Evolutionary conservation across 2,888 invertebrate species (phyloP).

Genomic region (Lumbricus terrestris): DNA sequence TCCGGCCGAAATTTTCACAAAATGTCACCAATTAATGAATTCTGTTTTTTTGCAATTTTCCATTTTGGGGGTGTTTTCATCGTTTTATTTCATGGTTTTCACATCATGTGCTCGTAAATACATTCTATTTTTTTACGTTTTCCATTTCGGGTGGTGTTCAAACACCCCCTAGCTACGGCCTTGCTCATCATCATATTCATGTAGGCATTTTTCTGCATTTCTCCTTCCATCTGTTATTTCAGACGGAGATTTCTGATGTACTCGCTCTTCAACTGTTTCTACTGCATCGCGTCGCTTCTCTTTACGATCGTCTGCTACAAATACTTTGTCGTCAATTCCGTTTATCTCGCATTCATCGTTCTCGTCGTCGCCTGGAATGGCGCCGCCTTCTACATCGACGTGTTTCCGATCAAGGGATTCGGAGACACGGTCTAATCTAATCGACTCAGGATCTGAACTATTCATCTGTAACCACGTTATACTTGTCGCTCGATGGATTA

Average conservation of each 20-base stretch:
- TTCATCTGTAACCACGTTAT: neutral
- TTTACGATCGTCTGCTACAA: conserved; percentile 44
- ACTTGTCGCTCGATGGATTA: no score
- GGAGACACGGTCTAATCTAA: neutral
- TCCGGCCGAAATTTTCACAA: no score
- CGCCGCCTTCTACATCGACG: conserved; percentile 51
- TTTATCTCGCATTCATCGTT: conserved; percentile 41
- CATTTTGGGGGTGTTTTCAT: no score
- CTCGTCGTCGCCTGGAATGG: conserved; percentile 46
- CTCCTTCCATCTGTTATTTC: conserved; percentile 28
- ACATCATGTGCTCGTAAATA: no score
- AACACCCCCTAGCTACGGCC: no score
- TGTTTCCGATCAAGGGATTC: conserved; percentile 45
- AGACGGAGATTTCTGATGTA: conserved; percentile 44
- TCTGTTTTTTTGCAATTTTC: no score
- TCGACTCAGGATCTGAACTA: neutral
- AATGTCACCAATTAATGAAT: no score
- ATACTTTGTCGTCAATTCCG: conserved; percentile 45
- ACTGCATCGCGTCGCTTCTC: conserved; percentile 42
- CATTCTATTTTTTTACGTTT: no score
- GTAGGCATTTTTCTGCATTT: no score
- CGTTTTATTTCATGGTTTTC: no score
- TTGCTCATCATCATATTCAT: no score
- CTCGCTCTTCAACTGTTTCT: conserved; percentile 43
- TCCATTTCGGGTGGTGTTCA: no score